Percentiles rank a stretch among this genome's conserved stretches.
Conservation (phyloP, 2,888 invertebrate genomes). For the Platypus cylindrus region DNA sequence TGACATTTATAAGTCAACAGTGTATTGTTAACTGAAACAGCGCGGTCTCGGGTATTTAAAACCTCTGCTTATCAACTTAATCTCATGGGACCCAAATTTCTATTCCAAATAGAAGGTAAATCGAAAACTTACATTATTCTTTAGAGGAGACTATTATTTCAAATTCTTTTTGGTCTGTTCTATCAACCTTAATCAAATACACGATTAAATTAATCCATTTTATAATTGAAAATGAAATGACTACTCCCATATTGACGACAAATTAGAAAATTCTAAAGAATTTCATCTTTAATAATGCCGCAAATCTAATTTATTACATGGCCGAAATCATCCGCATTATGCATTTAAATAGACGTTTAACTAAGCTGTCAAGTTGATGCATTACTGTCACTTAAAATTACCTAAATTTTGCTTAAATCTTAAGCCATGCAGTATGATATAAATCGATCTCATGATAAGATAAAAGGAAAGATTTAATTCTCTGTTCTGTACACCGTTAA, state of each 20-base stretch:
- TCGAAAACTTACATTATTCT: slow-evolving; percentile 12
- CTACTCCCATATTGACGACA: too few relatives aligned
- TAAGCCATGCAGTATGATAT: slow-evolving; percentile 10
- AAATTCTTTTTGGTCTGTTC: too few relatives aligned
- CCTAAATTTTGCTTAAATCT: slow-evolving; percentile 11
- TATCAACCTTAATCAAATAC: too few relatives aligned
- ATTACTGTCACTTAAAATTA: slow-evolving; percentile 7
- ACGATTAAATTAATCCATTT: too few relatives aligned
- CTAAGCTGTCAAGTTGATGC: slow-evolving; percentile 6
- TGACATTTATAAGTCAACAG: slow-evolving; percentile 37
- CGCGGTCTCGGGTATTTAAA: slow-evolving; percentile 34
- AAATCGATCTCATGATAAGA: slow-evolving; percentile 15
- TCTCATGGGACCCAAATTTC: slow-evolving; percentile 26
- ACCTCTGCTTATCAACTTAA: slow-evolving; percentile 34
- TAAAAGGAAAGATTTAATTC: slow-evolving; percentile 15
- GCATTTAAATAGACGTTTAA: slow-evolving; percentile 5
- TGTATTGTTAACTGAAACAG: slow-evolving; percentile 35
- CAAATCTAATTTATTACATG: too few relatives aligned
- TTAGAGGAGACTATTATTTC: too few relatives aligned
- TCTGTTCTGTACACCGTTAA: too few relatives aligned
- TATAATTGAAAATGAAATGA: too few relatives aligned
- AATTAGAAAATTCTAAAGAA: too few relatives aligned
- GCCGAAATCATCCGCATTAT: too few relatives aligned
- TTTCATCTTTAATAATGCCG: too few relatives aligned
- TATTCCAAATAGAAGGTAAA: slow-evolving; percentile 9